Conservation (phyloP, 1,140 invertebrate species). For the Ceratina australensis region DNA sequence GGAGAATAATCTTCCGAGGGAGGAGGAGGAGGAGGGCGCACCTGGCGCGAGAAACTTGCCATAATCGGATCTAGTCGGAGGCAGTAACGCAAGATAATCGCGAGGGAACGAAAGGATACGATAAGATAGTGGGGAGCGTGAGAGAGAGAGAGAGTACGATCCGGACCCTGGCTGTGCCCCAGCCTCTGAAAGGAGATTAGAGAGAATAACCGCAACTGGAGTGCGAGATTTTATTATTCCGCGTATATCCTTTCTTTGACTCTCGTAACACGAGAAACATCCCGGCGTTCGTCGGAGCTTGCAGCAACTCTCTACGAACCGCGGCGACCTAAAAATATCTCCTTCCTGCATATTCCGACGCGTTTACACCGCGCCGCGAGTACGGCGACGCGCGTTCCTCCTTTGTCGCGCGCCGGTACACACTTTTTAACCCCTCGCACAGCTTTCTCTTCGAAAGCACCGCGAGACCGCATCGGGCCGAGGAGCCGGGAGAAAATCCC, state of each 20-base stretch:
- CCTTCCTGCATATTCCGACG: constrained; percentile 47
- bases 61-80: constrained; percentile 38
- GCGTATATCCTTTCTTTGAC: constrained; percentile 31
- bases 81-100: constrained; percentile 39
- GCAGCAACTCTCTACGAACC: constrained; percentile 35
- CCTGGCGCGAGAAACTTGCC: constrained; percentile 45
- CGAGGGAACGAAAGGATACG: neutral
- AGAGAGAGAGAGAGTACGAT: constrained; percentile 12
- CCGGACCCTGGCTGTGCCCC: constrained; percentile 4
- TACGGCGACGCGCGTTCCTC: constrained; percentile 16
- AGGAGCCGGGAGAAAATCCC: neutral
- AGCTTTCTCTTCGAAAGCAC: neutral
- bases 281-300: constrained; percentile 34
- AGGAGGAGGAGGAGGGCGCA: constrained; percentile 35
- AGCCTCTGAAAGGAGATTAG: constrained; percentile 48
- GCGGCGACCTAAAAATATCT: constrained; percentile 54
- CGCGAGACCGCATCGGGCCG: neutral
- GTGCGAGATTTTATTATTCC: constrained; percentile 47
- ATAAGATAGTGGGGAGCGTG: neutral
- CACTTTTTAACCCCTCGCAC: neutral
- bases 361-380: constrained; percentile 27
- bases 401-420: neutral
- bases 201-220: constrained; percentile 43
- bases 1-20: constrained; percentile 37
- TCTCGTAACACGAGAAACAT: constrained; percentile 55